Evolutionary conservation across 2,888 invertebrate species (phyloP).

Genomic region (Tenodera sinensis): DNA sequence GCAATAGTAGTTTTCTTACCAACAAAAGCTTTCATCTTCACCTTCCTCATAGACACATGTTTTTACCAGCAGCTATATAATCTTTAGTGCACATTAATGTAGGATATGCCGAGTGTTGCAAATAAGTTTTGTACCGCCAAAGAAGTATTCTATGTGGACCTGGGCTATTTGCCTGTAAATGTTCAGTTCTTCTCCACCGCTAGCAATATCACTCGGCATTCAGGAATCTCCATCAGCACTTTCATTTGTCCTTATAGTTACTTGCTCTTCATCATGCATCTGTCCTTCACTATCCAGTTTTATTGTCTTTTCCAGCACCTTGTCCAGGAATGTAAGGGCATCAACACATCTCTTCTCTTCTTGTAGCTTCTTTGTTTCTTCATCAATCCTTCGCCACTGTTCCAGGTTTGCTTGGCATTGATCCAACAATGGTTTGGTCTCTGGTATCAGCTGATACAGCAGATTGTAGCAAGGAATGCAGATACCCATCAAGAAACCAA

Average conservation of each 20-base stretch:
- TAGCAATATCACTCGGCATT: background rate
- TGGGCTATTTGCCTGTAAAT: background rate
- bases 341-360: background rate
- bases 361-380: conserved; percentile 28
- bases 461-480: conserved; percentile 77
- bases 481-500: conserved; percentile 75
- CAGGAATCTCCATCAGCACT: background rate
- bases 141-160: background rate
- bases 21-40: background rate
- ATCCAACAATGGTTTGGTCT: conserved; percentile 63
- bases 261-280: background rate
- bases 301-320: background rate
- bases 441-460: conserved; percentile 63
- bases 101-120: background rate
- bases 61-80: background rate
- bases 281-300: background rate
- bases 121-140: background rate
- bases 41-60: background rate
- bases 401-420: conserved; percentile 63
- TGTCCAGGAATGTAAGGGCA: conserved; percentile 5
- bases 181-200: background rate
- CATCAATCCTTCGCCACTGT: conserved; percentile 55
- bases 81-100: background rate
- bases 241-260: background rate
- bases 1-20: too few species aligned